Percentiles rank a stretch among this genome's conserved stretches.
These are phyloP conservation scores for Stigmatopora nigra DNA, from an alignment of 2,113 vertebrate species.

Conservation along the genomic window DNA sequence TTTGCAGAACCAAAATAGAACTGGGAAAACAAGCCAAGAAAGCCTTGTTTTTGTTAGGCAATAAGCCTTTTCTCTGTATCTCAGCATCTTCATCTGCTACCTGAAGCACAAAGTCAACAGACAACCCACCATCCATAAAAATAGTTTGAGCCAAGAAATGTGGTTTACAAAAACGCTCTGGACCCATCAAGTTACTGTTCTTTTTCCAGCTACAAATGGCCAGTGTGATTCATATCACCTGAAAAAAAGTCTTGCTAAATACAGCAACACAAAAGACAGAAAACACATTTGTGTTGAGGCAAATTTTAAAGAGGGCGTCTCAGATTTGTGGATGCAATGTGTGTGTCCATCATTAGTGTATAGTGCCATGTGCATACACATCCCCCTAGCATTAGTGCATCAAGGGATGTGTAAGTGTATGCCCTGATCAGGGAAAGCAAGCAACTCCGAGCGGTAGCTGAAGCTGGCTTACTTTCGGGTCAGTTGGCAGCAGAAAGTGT, in stretches of 20 bases:
- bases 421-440: conserved; percentile 51
- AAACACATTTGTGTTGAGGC: conserved; percentile 13
- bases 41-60: conserved; percentile 54
- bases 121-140: conserved; percentile 26
- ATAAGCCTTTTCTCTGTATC: conserved; percentile 46
- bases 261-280: conserved; percentile 18
- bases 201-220: conserved; percentile 39
- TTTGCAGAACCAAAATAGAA: conserved; percentile 60
- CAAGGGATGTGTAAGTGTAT: conserved; percentile 53
- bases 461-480: conserved; percentile 68
- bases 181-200: conserved; percentile 23
- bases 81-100: conserved; percentile 38
- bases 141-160: conserved; percentile 16
- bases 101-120: conserved; percentile 33
- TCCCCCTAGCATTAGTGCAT: conserved; percentile 31
- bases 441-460: conserved; percentile 59
- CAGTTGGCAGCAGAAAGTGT: conserved; percentile 63
- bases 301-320: conserved; percentile 25
- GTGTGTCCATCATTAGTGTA: conserved; percentile 28
- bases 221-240: conserved; percentile 35
- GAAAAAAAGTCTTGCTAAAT: conserved; percentile 37
- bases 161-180: neutral
- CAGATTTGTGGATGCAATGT: conserved; percentile 31
- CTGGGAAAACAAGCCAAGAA: conserved; percentile 42
- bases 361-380: conserved; percentile 6